A percentile compares a stretch with the other conserved stretches of the same genome.
These are phyloP conservation scores for Pseudobourletiella spinata DNA, from an alignment of 1,140 invertebrate genomes.

Conservation along the genomic window DNA sequence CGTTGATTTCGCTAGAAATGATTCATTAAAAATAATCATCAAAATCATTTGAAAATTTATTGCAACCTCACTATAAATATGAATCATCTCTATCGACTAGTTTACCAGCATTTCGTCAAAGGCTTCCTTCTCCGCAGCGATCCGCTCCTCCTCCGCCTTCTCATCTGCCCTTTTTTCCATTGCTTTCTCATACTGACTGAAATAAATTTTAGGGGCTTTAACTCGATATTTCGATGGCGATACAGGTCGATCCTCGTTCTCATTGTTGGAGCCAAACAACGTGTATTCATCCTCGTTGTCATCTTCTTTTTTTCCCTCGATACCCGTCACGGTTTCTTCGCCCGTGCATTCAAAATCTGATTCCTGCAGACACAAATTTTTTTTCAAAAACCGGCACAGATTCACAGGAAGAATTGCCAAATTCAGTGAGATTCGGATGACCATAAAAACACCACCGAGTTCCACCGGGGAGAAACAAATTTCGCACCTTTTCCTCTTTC, in stretches of 20 bases:
- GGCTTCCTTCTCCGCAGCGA: conserved; percentile 38
- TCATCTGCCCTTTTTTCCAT: conserved; percentile 35
- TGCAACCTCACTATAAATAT: no score
- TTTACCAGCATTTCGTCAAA: neutral
- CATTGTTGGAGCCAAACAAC: conserved; percentile 5
- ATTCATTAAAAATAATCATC: no score
- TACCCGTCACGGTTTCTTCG: neutral
- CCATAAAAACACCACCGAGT: no score
- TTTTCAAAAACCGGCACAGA: neutral
- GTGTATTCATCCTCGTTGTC: conserved; percentile 10
- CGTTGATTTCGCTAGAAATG: conserved; percentile 9
- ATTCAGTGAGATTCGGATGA: no score
- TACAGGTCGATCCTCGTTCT: conserved; percentile 12
- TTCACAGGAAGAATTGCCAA: no score
- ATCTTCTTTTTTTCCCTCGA: neutral
- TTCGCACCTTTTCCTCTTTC: no score
- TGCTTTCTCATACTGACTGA: conserved; percentile 16
- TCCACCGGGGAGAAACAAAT: no score
- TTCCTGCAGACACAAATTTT: neutral
- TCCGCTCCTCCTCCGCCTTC: conserved; percentile 38
- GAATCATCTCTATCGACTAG: no score
- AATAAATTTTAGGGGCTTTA: conserved; percentile 4
- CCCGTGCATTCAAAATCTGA: neutral
- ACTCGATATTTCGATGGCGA: conserved; percentile 28
- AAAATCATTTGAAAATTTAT: neutral